These are phyloP conservation scores for Psittacula cyanocephala DNA, from an alignment of 2,113 vertebrate genomes.

Conservation along the genomic window DNA sequence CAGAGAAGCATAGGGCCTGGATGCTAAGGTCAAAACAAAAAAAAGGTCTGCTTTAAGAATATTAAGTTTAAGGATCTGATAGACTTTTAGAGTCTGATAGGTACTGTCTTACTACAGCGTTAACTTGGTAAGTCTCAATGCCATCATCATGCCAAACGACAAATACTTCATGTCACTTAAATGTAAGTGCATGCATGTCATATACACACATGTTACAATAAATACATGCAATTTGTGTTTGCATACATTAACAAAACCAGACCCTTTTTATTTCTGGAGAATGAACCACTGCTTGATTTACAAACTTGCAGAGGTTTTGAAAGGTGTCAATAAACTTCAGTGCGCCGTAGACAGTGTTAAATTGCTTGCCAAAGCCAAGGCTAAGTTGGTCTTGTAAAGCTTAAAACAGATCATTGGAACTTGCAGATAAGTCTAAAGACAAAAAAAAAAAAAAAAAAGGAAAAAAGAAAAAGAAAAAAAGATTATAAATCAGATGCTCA, in stretches of 20 bases:
- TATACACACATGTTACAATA: background rate
- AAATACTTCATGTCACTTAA: background rate
- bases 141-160: background rate
- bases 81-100: background rate
- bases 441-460: background rate
- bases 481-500: slow-evolving; percentile 56
- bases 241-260: slow-evolving; percentile 9
- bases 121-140: background rate
- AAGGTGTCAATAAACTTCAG: slow-evolving; percentile 62
- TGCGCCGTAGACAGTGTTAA: slow-evolving; percentile 13
- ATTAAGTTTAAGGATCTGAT: background rate
- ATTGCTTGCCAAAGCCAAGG: slow-evolving; percentile 52
- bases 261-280: slow-evolving; percentile 20
- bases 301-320: slow-evolving; percentile 60
- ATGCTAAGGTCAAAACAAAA: background rate
- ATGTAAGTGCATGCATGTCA: background rate
- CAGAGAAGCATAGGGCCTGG: background rate
- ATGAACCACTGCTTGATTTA: slow-evolving; percentile 49
- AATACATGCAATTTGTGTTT: background rate
- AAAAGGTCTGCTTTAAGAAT: background rate
- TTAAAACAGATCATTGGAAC: slow-evolving; percentile 31
- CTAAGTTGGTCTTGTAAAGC: slow-evolving; percentile 48
- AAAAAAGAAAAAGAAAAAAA: background rate
- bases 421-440: background rate
- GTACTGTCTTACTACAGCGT: background rate